These are phyloP conservation scores for Mus minutoides DNA, from an alignment of 2,797 vertebrate species.

Conservation along the genomic window DNA sequence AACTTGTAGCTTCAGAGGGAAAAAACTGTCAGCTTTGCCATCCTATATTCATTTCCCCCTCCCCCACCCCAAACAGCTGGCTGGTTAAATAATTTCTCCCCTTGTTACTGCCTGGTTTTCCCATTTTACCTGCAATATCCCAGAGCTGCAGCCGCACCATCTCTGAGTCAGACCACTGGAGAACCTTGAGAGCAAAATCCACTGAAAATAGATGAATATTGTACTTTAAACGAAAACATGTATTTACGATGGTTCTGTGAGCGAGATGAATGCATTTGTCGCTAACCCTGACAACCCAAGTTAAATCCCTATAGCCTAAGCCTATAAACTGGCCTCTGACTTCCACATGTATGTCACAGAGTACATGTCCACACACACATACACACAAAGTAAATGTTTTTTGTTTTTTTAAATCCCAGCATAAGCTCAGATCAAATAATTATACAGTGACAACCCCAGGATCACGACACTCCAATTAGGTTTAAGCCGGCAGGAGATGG, in stretches of 20 bases:
- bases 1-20: background rate
- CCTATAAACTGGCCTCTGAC: background rate
- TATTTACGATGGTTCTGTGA: background rate
- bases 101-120: background rate
- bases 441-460: background rate
- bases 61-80: background rate
- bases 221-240: constrained; percentile 63
- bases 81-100: background rate
- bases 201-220: constrained; percentile 81
- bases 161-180: constrained; percentile 91
- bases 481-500: background rate
- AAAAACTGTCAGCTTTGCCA: rapidly evolving
- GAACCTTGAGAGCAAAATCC: constrained; percentile 91
- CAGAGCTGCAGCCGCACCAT: constrained; percentile 90
- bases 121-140: constrained; percentile 90
- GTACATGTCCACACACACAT: background rate
- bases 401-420: constrained; percentile 79
- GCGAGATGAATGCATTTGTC: background rate
- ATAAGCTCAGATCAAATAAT: constrained; percentile 34
- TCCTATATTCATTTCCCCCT: rapidly evolving
- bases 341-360: background rate
- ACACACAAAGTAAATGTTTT: background rate
- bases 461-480: background rate
- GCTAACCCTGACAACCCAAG: background rate
- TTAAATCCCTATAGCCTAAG: background rate